Conservation (phyloP, 2,888 invertebrate species). For the Anticlea derivata region DNA sequence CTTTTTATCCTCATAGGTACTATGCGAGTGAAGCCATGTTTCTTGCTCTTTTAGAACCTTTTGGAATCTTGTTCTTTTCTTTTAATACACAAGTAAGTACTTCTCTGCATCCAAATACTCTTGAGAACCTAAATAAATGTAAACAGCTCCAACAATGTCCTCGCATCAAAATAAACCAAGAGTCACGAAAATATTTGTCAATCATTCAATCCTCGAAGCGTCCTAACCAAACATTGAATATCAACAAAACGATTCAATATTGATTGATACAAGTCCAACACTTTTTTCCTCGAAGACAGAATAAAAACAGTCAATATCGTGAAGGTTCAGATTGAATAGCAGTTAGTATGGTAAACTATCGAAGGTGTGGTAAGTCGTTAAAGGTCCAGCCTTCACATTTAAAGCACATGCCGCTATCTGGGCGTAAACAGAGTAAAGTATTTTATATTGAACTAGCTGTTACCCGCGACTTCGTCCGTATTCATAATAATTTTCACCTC, state of each 20-base stretch:
- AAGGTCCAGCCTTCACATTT: slow-evolving; percentile 47
- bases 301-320: background rate
- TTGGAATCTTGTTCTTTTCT: no score
- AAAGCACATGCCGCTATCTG: slow-evolving; percentile 22
- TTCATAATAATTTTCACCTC: no score
- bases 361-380: slow-evolving; percentile 42
- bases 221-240: slow-evolving; percentile 24
- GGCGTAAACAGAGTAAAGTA: slow-evolving; percentile 9
- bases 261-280: slow-evolving; percentile 22
- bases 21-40: no score
- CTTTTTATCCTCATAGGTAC: no score
- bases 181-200: slow-evolving; percentile 2
- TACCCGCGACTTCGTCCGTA: no score
- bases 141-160: slow-evolving; percentile 4
- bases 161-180: background rate
- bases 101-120: background rate
- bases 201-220: slow-evolving; percentile 5
- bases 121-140: background rate
- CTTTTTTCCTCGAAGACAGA: slow-evolving; percentile 14
- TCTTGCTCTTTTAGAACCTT: no score
- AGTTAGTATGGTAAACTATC: slow-evolving; percentile 3
- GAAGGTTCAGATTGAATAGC: background rate
- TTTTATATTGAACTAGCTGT: slow-evolving; percentile 1
- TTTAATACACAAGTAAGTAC: no score
- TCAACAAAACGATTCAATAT: slow-evolving; percentile 23